These are phyloP conservation scores for Chironomus tepperi DNA, from an alignment of 1,140 invertebrate species.

Conservation along the genomic window DNA sequence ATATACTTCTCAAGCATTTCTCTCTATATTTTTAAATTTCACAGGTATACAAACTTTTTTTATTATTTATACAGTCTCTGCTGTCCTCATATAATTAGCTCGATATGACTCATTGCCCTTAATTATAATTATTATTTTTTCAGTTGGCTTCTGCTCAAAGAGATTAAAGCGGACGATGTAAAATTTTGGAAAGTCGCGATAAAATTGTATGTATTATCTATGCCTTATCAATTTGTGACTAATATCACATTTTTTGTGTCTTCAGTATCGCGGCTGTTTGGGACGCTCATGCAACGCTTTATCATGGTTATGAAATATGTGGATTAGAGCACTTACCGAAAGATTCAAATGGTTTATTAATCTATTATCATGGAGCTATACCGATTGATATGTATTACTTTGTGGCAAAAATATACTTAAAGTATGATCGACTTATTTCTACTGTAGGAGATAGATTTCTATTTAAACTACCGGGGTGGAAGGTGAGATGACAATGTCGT, in stretches of 20 bases:
- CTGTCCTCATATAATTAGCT: no score
- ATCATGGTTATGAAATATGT: slow-evolving; percentile 91
- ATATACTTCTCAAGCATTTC: slow-evolving; percentile 80
- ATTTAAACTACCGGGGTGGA: slow-evolving; percentile 84
- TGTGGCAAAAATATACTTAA: slow-evolving; percentile 70
- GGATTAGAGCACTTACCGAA: slow-evolving; percentile 90
- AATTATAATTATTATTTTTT: background rate
- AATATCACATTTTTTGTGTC: background rate
- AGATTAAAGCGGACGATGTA: slow-evolving; percentile 43
- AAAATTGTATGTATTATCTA: slow-evolving; percentile 44
- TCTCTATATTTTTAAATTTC: slow-evolving; percentile 79
- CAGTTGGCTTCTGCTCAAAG: slow-evolving; percentile 41
- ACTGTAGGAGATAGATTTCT: slow-evolving; percentile 92
- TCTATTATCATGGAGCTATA: slow-evolving; percentile 97
- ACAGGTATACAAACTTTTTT: slow-evolving; percentile 52
- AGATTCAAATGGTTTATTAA: slow-evolving; percentile 73
- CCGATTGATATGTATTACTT: slow-evolving; percentile 98
- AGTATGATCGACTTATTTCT: slow-evolving; percentile 75
- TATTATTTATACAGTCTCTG: background rate
- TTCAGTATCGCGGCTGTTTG: slow-evolving; percentile 68
- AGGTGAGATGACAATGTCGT: background rate
- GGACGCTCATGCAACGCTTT: slow-evolving; percentile 92
- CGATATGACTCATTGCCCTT: no score
- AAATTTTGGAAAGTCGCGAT: slow-evolving; percentile 72
- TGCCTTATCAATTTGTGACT: background rate